phyloP scores from a whole-genome alignment of 2,797 vertebrate species.

The Chanos chanos region DNA sequence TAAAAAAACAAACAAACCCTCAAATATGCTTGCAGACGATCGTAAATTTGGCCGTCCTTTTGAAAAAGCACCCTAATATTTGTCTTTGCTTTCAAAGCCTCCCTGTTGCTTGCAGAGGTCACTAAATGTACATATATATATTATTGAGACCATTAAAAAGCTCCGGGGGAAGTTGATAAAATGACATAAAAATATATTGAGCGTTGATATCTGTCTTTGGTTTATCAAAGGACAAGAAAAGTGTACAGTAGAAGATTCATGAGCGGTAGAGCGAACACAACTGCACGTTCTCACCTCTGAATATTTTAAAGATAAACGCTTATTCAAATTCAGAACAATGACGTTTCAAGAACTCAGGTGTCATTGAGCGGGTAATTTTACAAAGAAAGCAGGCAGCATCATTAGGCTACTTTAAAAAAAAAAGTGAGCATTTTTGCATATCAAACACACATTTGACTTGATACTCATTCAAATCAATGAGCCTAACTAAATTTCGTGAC shows the following conservation, averaged over 20 bases:
- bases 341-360: slow-evolving; percentile 52
- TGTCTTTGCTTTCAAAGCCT: slow-evolving; percentile 37
- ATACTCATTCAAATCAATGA: no score
- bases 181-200: slow-evolving; percentile 29
- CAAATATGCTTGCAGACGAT: slow-evolving; percentile 36
- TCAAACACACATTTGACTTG: no score
- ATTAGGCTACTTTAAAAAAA: slow-evolving; percentile 6
- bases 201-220: slow-evolving; percentile 36
- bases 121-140: slow-evolving; percentile 10
- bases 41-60: slow-evolving; percentile 34
- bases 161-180: slow-evolving; percentile 41
- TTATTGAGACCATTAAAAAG: slow-evolving; percentile 34
- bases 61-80: slow-evolving; percentile 26
- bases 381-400: background rate
- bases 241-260: slow-evolving; percentile 52
- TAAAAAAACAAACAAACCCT: slow-evolving; percentile 5
- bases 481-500: no score
- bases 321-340: slow-evolving; percentile 49
- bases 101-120: slow-evolving; percentile 17
- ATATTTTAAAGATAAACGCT: slow-evolving; percentile 57
- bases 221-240: slow-evolving; percentile 46
- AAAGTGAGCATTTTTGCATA: background rate
- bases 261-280: slow-evolving; percentile 35
- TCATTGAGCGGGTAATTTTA: slow-evolving; percentile 28
- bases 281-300: slow-evolving; percentile 51